Conservation (phyloP, 2,888 invertebrate species). For the Agonopterix heracliana region DNA sequence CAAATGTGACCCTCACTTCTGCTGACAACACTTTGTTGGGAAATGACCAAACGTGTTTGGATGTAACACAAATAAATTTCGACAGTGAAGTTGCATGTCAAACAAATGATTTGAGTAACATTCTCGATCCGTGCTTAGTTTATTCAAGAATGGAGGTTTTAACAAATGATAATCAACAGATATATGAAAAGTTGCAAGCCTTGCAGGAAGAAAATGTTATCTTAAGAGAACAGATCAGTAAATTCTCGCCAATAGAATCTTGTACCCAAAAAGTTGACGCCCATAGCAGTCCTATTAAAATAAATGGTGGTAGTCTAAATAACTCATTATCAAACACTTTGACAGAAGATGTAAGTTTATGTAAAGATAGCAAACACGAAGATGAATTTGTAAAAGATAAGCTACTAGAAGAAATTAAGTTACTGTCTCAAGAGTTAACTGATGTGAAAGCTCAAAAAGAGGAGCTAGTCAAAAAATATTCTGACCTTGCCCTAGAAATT, state of each 20-base stretch:
- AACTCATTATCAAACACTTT: neutral
- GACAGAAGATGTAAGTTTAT: slow-evolving; percentile 9
- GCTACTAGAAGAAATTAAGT: slow-evolving; percentile 26
- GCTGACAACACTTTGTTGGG: slow-evolving; percentile 50
- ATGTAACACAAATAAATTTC: slow-evolving; percentile 40
- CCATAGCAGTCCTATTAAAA: slow-evolving; percentile 34
- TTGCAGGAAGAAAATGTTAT: slow-evolving; percentile 42
- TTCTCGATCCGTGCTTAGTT: slow-evolving; percentile 22
- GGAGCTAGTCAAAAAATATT: slow-evolving; percentile 42
- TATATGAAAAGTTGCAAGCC: slow-evolving; percentile 27
- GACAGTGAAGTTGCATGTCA: slow-evolving; percentile 45
- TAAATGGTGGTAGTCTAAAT: slow-evolving; percentile 3
- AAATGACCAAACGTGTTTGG: slow-evolving; percentile 54
- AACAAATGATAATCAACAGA: slow-evolving; percentile 24
- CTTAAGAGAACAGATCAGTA: slow-evolving; percentile 31
- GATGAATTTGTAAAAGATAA: slow-evolving; percentile 19
- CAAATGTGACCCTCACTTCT: slow-evolving; percentile 52
- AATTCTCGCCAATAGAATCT: slow-evolving; percentile 16
- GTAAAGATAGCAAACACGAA: slow-evolving; percentile 23
- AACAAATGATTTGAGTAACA: slow-evolving; percentile 28
- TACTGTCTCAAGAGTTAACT: slow-evolving; percentile 28
- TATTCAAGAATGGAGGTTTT: slow-evolving; percentile 27
- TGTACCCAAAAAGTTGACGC: slow-evolving; percentile 19
- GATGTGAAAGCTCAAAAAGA: slow-evolving; percentile 33
- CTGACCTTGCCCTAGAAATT: slow-evolving; percentile 39